These are phyloP conservation scores for Agrochola circellaris DNA, from an alignment of 2,888 invertebrate genomes.

Conservation along the genomic window DNA sequence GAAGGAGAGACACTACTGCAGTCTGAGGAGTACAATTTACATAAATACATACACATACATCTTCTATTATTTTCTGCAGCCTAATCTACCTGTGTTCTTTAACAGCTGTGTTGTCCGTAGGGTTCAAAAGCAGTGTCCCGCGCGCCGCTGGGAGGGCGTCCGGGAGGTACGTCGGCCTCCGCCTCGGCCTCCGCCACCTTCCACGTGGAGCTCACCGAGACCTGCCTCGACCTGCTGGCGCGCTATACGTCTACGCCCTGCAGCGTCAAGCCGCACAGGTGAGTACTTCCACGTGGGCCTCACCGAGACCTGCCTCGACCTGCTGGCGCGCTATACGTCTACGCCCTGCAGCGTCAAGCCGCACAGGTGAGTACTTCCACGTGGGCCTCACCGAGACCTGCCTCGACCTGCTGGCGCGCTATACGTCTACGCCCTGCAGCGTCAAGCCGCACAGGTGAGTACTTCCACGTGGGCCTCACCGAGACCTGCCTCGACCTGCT, in stretches of 20 bases:
- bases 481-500: constrained; percentile 96
- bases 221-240: constrained; percentile 94
- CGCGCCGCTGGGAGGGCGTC: constrained; percentile 74
- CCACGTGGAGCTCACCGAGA: constrained; percentile 98
- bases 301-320: constrained; percentile 97
- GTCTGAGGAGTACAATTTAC: not conserved
- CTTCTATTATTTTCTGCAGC: not conserved
- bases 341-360: constrained; percentile 86
- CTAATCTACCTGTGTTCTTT: not conserved
- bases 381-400: constrained; percentile 98
- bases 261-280: constrained; percentile 92
- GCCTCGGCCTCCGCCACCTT: constrained; percentile 92
- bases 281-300: constrained; percentile 91
- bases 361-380: constrained; percentile 92
- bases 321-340: constrained; percentile 86
- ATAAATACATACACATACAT: not conserved
- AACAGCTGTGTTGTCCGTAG: constrained; percentile 71
- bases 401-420: constrained; percentile 91
- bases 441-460: constrained; percentile 92
- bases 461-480: constrained; percentile 96
- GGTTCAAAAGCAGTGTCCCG: constrained; percentile 84
- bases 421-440: constrained; percentile 83
- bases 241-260: constrained; percentile 84
- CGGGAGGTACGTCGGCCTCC: constrained; percentile 82
- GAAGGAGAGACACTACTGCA: not conserved